phyloP scores from a whole-genome alignment of 2,113 vertebrate species.

The Ciconia stormi region DNA sequence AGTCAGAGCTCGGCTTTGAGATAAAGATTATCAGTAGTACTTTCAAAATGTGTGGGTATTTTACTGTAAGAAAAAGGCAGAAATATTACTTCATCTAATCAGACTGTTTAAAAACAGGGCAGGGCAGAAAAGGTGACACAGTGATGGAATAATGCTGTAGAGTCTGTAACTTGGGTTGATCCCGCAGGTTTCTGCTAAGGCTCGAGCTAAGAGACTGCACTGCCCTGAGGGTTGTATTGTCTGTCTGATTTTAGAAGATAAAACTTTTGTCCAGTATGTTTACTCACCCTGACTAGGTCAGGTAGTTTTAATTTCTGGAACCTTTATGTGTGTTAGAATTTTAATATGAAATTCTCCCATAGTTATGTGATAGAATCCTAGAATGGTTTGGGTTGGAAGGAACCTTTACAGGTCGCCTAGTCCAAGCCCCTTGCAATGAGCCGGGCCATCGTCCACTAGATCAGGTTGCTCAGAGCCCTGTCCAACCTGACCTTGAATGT shows the following conservation, averaged over 20 bases:
- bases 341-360: not conserved
- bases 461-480: not conserved
- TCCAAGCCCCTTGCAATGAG: rapidly evolving
- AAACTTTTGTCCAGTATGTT: slow-evolving; percentile 4
- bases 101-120: slow-evolving; percentile 43
- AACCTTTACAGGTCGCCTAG: not conserved
- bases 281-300: slow-evolving; percentile 4
- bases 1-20: not conserved
- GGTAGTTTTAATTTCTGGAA: slow-evolving; percentile 18
- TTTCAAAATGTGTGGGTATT: not conserved
- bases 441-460: no score
- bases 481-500: not conserved
- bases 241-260: slow-evolving; percentile 58
- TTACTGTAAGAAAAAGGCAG: not conserved
- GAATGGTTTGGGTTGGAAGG: not conserved
- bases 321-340: not conserved
- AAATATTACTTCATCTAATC: not conserved
- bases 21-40: not conserved
- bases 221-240: not conserved
- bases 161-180: slow-evolving; percentile 46
- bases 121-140: slow-evolving; percentile 27
- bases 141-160: slow-evolving; percentile 50
- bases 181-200: slow-evolving; percentile 1
- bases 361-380: not conserved
- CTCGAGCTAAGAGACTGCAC: not conserved